Evolutionary conservation across 2,888 invertebrate species (phyloP).

Genomic region (Coleophora flavipennella): DNA sequence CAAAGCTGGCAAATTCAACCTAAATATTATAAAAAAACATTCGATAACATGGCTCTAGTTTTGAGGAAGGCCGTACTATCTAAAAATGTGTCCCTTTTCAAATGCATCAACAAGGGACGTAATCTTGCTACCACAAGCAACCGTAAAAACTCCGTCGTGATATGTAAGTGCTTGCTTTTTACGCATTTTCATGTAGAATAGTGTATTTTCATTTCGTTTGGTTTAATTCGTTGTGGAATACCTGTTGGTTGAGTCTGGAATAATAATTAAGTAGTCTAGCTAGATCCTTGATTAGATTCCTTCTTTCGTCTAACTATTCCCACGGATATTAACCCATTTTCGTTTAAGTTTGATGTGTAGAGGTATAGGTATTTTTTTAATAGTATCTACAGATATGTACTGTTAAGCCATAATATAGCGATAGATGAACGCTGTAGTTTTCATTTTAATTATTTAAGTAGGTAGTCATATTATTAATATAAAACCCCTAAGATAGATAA

Average conservation of each 20-base stretch:
- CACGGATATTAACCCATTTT: too few relatives aligned
- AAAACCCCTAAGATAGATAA: not conserved
- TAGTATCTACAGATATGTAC: too few relatives aligned
- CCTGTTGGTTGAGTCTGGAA: not conserved
- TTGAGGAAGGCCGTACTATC: conserved; percentile 47
- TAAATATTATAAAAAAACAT: conserved; percentile 13
- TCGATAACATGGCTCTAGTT: conserved; percentile 47
- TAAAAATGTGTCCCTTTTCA: conserved; percentile 44
- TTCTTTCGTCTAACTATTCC: too few relatives aligned
- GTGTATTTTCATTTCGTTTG: not conserved
- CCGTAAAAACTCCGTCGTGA: conserved; percentile 32
- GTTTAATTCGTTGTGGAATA: not conserved
- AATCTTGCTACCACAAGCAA: conserved; percentile 34
- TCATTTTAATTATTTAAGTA: too few relatives aligned
- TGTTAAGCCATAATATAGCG: too few relatives aligned
- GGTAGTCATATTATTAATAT: not conserved
- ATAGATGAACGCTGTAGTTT: too few relatives aligned
- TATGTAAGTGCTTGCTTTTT: conserved; percentile 34
- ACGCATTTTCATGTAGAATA: not conserved
- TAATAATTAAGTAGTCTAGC: not conserved
- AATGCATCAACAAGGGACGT: conserved; percentile 42
- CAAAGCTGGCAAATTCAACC: conserved; percentile 9
- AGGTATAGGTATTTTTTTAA: too few relatives aligned
- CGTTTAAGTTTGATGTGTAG: too few relatives aligned
- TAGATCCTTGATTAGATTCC: too few relatives aligned